Conservation (phyloP, 1,140 invertebrate genomes). For the Ceratina japonica region DNA sequence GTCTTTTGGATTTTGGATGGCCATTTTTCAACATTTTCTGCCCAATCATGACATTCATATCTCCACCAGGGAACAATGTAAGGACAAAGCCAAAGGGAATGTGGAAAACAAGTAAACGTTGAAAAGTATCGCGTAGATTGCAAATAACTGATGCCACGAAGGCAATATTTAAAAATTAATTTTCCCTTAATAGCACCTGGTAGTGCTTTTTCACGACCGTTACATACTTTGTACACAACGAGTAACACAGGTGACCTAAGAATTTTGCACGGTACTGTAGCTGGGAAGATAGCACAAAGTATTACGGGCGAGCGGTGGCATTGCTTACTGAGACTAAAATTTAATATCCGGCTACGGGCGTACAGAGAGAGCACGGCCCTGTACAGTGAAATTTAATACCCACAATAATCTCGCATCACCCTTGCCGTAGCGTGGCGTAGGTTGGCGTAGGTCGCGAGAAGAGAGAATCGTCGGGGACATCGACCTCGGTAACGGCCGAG, state of each 20-base stretch:
- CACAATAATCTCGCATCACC: conserved; percentile 60
- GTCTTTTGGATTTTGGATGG: too few species aligned
- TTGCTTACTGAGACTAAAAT: conserved; percentile 69
- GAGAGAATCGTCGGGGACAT: conserved; percentile 24
- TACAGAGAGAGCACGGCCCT: conserved; percentile 32
- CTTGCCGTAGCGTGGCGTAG: not conserved
- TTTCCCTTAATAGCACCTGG: too few species aligned
- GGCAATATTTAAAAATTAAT: too few species aligned
- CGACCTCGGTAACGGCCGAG: conserved; percentile 27
- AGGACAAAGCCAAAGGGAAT: too few species aligned
- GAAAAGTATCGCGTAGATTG: too few species aligned
- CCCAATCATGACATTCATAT: too few species aligned
- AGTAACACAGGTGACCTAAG: not conserved
- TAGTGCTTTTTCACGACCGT: too few species aligned
- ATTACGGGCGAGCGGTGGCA: conserved; percentile 64
- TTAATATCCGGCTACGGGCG: conserved; percentile 67
- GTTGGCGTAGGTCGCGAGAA: conserved; percentile 9
- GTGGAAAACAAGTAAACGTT: too few species aligned
- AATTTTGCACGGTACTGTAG: conserved; percentile 33
- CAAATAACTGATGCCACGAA: too few species aligned
- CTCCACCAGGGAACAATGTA: too few species aligned
- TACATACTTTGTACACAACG: too few species aligned
- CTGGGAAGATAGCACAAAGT: conserved; percentile 27
- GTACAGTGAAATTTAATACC: conserved; percentile 72
- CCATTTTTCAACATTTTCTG: too few species aligned